Conservation (phyloP, 2,888 invertebrate genomes). For the Tenthredo mesomela region DNA sequence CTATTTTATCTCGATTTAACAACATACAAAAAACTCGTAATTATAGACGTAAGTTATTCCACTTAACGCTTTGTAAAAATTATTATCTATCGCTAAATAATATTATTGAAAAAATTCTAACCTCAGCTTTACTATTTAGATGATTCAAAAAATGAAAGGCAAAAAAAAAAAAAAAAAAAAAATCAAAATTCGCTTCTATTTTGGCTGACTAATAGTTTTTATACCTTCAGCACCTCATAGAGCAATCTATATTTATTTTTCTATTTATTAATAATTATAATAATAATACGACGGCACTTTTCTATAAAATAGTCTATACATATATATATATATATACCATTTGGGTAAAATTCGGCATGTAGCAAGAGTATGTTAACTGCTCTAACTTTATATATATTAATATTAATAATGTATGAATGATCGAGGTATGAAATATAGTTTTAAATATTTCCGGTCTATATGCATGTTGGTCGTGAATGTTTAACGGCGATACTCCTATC, state of each 20-base stretch:
- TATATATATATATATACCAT: background rate
- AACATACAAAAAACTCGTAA: background rate
- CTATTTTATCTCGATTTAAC: background rate
- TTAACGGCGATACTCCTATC: conserved; percentile 24
- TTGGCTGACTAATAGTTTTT: conserved; percentile 3
- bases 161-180: background rate
- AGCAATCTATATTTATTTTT: background rate
- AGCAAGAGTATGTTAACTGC: background rate
- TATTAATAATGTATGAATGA: background rate
- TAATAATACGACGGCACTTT: conserved; percentile 21
- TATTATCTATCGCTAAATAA: background rate
- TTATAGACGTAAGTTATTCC: background rate
- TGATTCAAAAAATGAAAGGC: background rate
- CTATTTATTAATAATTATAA: background rate
- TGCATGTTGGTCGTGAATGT: conserved; percentile 46
- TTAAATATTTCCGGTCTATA: conserved; percentile 14
- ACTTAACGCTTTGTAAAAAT: background rate
- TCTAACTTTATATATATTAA: background rate
- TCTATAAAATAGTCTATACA: background rate
- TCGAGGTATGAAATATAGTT: conserved; percentile 30
- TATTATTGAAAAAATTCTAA: background rate
- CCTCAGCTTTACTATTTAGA: background rate
- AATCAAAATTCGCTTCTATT: background rate
- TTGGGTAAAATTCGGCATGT: conserved; percentile 30
- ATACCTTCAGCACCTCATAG: background rate